Percentiles rank a stretch among this genome's conserved stretches.
phyloP scores from a whole-genome alignment of 2,888 invertebrate species.

The Plebejus argus region DNA sequence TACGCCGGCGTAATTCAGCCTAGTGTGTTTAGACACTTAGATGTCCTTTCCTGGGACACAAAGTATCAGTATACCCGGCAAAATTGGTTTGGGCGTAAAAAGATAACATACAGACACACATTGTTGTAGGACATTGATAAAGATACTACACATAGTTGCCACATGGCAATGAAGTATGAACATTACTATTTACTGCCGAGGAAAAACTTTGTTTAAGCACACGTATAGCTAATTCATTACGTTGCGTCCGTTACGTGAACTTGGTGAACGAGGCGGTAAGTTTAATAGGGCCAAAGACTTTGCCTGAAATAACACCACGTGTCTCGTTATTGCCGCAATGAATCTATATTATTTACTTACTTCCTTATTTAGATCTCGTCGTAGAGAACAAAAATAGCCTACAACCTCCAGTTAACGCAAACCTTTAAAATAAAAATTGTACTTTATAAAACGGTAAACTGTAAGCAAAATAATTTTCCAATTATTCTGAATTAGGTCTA shows the following conservation, averaged over 20 bases:
- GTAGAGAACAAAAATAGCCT: neutral
- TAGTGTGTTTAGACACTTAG: no score
- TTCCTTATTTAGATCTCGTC: neutral
- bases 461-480: no score
- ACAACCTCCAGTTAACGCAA: neutral
- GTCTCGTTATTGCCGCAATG: neutral
- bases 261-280: neutral
- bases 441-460: no score
- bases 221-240: neutral
- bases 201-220: neutral
- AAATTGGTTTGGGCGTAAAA: no score
- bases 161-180: no score
- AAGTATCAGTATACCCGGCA: no score
- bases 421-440: neutral
- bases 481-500: no score
- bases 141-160: no score
- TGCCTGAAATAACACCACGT: neutral
- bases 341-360: constrained; percentile 1
- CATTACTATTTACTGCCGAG: neutral
- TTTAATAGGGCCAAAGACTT: constrained; percentile 5
- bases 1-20: no score
- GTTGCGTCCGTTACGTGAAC: neutral
- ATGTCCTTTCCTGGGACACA: no score
- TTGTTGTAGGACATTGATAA: no score
- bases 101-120: no score